These are phyloP conservation scores for Abrostola tripartita DNA, from an alignment of 2,888 invertebrate genomes.

Conservation along the genomic window DNA sequence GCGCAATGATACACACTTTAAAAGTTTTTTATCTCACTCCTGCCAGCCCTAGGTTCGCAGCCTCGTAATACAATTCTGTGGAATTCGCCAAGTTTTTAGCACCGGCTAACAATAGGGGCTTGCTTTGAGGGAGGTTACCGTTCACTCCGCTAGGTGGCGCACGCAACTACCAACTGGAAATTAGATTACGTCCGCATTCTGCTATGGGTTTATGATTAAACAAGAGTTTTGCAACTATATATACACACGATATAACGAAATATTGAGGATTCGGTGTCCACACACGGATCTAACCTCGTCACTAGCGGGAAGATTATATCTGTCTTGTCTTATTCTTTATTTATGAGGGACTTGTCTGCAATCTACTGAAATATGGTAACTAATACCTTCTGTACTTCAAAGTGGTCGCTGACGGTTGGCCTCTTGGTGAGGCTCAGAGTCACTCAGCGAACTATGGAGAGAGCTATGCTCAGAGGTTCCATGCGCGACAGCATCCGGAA, in stretches of 20 bases:
- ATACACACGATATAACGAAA: not conserved
- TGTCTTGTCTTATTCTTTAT: too few species aligned
- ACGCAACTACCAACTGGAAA: not conserved
- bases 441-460: too few species aligned
- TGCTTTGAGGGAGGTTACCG: conserved; percentile 9
- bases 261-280: too few species aligned
- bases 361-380: too few species aligned
- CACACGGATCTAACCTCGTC: too few species aligned
- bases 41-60: conserved; percentile 5
- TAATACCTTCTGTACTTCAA: too few species aligned
- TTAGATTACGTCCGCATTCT: not conserved
- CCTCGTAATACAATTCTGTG: conserved; percentile 3
- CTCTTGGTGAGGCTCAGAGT: too few species aligned
- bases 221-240: not conserved
- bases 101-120: conserved; percentile 1
- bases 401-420: too few species aligned
- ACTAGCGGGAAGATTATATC: too few species aligned
- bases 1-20: not conserved
- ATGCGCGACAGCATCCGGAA: too few species aligned
- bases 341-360: too few species aligned
- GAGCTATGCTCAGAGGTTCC: too few species aligned
- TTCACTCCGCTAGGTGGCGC: conserved; percentile 6
- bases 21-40: not conserved
- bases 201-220: conserved; percentile 22
- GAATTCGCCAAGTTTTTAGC: conserved; percentile 19